phyloP scores from a whole-genome alignment of 2,113 vertebrate genomes.

The Cavia porcellus region DNA sequence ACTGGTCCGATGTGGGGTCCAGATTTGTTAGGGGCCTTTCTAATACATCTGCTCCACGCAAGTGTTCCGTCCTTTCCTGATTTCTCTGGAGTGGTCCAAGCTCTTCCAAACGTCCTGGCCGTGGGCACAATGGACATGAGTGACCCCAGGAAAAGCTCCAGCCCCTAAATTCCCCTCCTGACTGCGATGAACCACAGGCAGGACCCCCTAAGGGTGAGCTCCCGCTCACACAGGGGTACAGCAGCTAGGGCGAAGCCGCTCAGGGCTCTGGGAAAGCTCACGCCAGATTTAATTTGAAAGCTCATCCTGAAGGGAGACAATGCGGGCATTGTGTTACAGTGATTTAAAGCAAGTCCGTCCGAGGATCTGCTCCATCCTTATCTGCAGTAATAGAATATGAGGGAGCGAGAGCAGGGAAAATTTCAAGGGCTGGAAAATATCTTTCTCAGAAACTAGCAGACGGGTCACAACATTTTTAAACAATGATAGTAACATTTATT shows the following conservation, averaged over 20 bases:
- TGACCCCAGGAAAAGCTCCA: slow-evolving; percentile 75
- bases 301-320: slow-evolving; percentile 87
- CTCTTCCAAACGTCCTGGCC: neutral
- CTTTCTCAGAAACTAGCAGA: slow-evolving; percentile 93
- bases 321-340: slow-evolving; percentile 87
- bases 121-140: neutral
- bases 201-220: slow-evolving; percentile 87
- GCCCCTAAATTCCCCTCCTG: slow-evolving; percentile 75
- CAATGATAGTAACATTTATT: slow-evolving; percentile 96
- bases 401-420: slow-evolving; percentile 61
- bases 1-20: neutral
- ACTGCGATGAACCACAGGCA: slow-evolving; percentile 80
- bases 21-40: slow-evolving; percentile 50
- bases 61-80: neutral
- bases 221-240: slow-evolving; percentile 85
- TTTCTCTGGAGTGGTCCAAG: neutral
- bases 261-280: slow-evolving; percentile 87
- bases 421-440: slow-evolving; percentile 90
- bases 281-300: slow-evolving; percentile 88
- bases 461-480: slow-evolving; percentile 96
- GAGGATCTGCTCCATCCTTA: slow-evolving; percentile 90
- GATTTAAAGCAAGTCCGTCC: slow-evolving; percentile 89
- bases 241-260: slow-evolving; percentile 83
- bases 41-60: slow-evolving; percentile 1
- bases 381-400: slow-evolving; percentile 90